phyloP scores from a whole-genome alignment of 2,888 invertebrate genomes.

The Marasmarcha lunaedactyla region DNA sequence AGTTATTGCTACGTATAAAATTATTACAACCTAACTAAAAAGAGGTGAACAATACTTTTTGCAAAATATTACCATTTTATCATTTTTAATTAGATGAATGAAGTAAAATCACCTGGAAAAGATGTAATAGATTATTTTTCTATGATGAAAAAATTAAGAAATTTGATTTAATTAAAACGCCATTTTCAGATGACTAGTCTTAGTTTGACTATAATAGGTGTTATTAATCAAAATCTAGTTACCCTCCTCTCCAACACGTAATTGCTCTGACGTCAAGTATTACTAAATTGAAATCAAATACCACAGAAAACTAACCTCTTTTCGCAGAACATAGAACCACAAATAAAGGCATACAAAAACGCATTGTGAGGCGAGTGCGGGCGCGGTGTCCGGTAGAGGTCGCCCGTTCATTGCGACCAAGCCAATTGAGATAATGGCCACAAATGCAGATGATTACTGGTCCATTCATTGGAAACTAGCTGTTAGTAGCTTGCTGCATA shows the following conservation, averaged over 20 bases:
- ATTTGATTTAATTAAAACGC: too few relatives aligned
- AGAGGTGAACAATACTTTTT: slow-evolving; percentile 20
- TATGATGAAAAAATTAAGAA: background rate
- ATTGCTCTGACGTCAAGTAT: too few relatives aligned
- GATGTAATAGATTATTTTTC: slow-evolving; percentile 1
- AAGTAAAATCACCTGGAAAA: background rate
- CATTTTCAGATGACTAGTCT: too few relatives aligned
- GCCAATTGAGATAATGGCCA: slow-evolving; percentile 66
- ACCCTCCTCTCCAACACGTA: too few relatives aligned
- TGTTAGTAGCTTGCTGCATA: slow-evolving; percentile 24
- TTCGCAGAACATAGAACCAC: slow-evolving; percentile 35
- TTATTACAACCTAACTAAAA: slow-evolving; percentile 3
- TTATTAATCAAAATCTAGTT: too few relatives aligned
- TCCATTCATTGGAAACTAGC: slow-evolving; percentile 14
- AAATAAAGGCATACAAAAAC: slow-evolving; percentile 51
- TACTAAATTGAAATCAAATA: too few relatives aligned
- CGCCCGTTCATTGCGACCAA: slow-evolving; percentile 51
- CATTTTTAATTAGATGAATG: slow-evolving; percentile 27
- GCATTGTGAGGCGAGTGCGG: slow-evolving; percentile 36
- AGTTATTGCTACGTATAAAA: slow-evolving; percentile 8
- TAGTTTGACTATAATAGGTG: too few relatives aligned
- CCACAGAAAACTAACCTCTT: too few relatives aligned
- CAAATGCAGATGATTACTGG: slow-evolving; percentile 67
- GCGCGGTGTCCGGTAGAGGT: slow-evolving; percentile 62
- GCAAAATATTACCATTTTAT: slow-evolving; percentile 35